These are phyloP conservation scores for Drepana falcataria DNA, from an alignment of 2,888 invertebrate genomes.

Conservation along the genomic window DNA sequence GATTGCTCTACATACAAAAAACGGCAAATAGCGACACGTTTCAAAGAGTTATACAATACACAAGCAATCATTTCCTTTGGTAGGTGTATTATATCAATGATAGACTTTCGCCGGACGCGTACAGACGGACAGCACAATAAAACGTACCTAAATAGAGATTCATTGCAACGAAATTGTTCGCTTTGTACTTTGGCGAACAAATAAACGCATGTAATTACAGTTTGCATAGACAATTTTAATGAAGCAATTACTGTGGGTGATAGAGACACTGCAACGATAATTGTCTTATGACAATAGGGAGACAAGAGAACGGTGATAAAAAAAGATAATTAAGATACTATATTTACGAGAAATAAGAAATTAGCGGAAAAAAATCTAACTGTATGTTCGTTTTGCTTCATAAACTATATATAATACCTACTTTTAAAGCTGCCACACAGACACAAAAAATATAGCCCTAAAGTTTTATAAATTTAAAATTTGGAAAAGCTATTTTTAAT, in stretches of 20 bases:
- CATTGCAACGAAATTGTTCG: constrained; percentile 30
- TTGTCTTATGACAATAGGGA: no score
- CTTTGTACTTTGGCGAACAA: constrained; percentile 17
- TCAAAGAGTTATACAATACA: constrained; percentile 23
- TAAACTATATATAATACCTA: no score
- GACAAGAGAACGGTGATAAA: no score
- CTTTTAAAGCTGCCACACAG: no score
- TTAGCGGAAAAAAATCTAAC: no score
- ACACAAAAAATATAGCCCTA: no score
- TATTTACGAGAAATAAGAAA: no score
- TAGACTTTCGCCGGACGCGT: constrained; percentile 42
- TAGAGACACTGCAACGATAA: neutral
- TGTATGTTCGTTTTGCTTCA: no score
- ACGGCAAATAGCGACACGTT: neutral
- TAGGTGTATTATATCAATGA: constrained; percentile 30
- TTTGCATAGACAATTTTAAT: constrained; percentile 20
- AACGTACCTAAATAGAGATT: constrained; percentile 21
- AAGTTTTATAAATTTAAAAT: no score
- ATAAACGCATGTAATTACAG: constrained; percentile 22
- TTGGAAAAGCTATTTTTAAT: no score
- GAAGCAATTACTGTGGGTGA: constrained; percentile 17
- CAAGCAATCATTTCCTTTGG: constrained; percentile 25
- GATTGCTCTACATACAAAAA: neutral
- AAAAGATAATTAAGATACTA: no score
- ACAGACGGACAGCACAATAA: constrained; percentile 26